Base-by-base conservation (phyloP, 2,113 vertebrate genomes). In the Pedionomus torquatus region DNA sequence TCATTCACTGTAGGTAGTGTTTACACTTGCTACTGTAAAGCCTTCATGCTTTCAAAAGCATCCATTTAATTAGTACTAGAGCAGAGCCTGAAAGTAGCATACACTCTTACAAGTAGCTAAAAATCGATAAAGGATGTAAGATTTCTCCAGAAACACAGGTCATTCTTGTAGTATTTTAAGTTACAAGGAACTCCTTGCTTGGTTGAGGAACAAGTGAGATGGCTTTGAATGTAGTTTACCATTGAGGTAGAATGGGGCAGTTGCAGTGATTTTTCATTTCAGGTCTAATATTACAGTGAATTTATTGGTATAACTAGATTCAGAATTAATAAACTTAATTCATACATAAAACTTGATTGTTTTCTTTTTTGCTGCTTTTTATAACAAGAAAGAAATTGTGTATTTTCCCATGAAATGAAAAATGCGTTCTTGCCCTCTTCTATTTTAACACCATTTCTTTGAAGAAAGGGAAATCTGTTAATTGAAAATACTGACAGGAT, bases 401-500 rank as follows among this genome's bases (percentile, higher is more conserved):
- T 63, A 49, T 90, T 81, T 83, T 83, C 46, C 83, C 65, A 74
- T 70, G 15, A 95, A 97, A 94, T 61, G 48, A 79, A 95, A 89
- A 89, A 91, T 76, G 69, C 18, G 25, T 61, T 72, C 72, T 89
- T 89, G 31, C 23, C 39, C 46, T 94, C 66, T 63, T 82, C 70
- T 91, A 57, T 96, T 93, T 93, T 79, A 95, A 69, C 33, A 79
- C 1, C 4, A 89, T 89, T 95, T 79, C 74, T 95, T 93, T 95
- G 83, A 96, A 96, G 93, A 97, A 93, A 82, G 66, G 70, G 81
- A 94, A 94, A 94, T 91, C 81, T 95, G 44, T 88, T 96, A 96
- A 96, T 95, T 97, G 93, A 96, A 97, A 96, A 95, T 49, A 87
- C 78, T 93, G 90, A 95, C 90, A 96, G 92, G 78, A 94, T 91